phyloP scores from a whole-genome alignment of 2,113 vertebrate species.

The Anarhynchus alexandrinus region DNA sequence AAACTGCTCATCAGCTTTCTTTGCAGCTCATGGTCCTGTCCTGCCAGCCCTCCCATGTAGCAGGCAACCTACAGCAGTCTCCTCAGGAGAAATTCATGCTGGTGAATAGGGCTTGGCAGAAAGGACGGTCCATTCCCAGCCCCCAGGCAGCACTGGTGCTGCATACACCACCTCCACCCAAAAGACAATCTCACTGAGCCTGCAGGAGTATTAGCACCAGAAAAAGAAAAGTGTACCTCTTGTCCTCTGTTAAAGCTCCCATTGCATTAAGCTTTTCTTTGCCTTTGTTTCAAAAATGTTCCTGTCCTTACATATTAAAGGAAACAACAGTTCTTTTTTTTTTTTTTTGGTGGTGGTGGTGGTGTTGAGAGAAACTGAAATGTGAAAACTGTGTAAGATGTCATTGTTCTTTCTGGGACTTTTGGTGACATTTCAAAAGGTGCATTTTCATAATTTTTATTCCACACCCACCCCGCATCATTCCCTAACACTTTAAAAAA shows the following conservation, averaged over 20 bases:
- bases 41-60: background rate
- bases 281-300: background rate
- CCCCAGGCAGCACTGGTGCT: background rate
- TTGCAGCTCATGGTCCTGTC: background rate
- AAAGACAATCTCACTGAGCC: background rate
- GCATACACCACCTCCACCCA: background rate
- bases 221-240: background rate
- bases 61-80: background rate
- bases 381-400: background rate
- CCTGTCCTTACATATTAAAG: background rate
- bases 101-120: background rate
- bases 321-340: background rate
- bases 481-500: background rate
- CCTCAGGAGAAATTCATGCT: background rate
- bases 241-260: background rate
- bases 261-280: background rate
- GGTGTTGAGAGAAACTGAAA: background rate
- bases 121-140: background rate
- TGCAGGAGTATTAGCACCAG: background rate
- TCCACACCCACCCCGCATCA: background rate
- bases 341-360: background rate
- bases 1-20: background rate
- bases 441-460: background rate
- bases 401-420: background rate
- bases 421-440: background rate